Base-by-base conservation (phyloP, 2,113 vertebrate genomes). In the Platycercus adscitus region DNA sequence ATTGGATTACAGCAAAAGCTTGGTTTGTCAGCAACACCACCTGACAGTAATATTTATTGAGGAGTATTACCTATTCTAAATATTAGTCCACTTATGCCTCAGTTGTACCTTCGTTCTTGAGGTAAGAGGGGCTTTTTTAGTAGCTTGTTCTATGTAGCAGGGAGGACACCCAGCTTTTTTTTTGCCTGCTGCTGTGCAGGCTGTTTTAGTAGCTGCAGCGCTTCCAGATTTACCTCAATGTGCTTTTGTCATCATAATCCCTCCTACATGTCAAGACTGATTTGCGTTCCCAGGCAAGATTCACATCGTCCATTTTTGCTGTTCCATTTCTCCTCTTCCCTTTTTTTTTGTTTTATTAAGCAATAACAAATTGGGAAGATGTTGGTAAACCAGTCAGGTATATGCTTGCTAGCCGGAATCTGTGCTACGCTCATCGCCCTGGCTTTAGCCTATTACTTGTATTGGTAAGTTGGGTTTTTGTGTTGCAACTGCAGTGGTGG, bases 371-470 rank as follows among this genome's bases (percentile, higher is more conserved):
- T 33, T 50, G 29, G 17, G 41, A 97, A 94, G 78, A 98, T 98
- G 98, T 87, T 98, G 96, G 77, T 93, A 61, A 91, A 33, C 93
- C 97, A 95, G 83, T 95, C 97, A 0, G 90, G 96, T 72, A 61
- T 97, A 64, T 98, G 97, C 86, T 91, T 98, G 28, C 98, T 98
- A 95, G 95, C 96, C 7, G 98, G 98, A n/a, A 10, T 98, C 73
- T 98, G 98, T 0, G 49, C 95, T 7, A 81, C 96, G 0, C 95
- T 98, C 94, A 75, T 98, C 39, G 78, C 80, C 0, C 80, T 97
- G 97, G 98, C 98, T 64, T 79, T 98, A 96, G 95, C 96, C 80
- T 98, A 98, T 78, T 98, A 98, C 88, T 90, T 98, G 63, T 98
- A 98, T 81, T 98, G 98, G 98, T 98, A 97, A 98, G 98, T 91